Conservation (phyloP, 2,888 invertebrate species). For the Caenorhabditis japonica region DNA sequence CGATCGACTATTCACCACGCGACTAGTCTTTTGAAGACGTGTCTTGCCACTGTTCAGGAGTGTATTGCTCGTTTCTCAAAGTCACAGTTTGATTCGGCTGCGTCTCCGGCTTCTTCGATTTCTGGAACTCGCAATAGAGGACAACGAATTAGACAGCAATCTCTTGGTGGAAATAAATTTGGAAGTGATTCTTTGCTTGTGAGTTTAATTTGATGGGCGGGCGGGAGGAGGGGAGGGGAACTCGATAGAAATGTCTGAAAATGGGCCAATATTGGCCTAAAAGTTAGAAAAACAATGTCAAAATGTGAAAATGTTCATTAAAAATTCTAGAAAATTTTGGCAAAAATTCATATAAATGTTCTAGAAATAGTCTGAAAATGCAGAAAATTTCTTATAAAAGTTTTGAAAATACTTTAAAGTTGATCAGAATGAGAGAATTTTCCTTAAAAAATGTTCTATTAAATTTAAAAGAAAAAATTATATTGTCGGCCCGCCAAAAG, state of each 20-base stretch:
- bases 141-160: conserved; percentile 64
- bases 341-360: no score
- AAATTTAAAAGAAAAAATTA: no score
- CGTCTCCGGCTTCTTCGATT: conserved; percentile 7
- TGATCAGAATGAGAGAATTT: no score
- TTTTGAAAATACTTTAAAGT: no score
- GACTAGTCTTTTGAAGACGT: conserved; percentile 61
- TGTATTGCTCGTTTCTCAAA: conserved; percentile 46
- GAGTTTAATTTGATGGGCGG: background rate
- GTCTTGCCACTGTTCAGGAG: conserved; percentile 63
- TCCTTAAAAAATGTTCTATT: no score
- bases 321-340: no score
- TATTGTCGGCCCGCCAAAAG: no score
- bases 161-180: conserved; percentile 57
- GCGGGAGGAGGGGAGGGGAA: no score
- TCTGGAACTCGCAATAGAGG: conserved; percentile 33
- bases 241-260: no score
- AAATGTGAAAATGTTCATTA: no score
- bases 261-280: no score
- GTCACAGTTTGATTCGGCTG: conserved; percentile 27
- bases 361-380: background rate
- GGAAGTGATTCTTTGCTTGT: conserved; percentile 64
- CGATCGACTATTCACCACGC: conserved; percentile 66
- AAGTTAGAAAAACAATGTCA: no score
- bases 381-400: background rate